Evolutionary conservation across 2,888 invertebrate genomes (phyloP).

Genomic region (Holacanthella duospinosa): DNA sequence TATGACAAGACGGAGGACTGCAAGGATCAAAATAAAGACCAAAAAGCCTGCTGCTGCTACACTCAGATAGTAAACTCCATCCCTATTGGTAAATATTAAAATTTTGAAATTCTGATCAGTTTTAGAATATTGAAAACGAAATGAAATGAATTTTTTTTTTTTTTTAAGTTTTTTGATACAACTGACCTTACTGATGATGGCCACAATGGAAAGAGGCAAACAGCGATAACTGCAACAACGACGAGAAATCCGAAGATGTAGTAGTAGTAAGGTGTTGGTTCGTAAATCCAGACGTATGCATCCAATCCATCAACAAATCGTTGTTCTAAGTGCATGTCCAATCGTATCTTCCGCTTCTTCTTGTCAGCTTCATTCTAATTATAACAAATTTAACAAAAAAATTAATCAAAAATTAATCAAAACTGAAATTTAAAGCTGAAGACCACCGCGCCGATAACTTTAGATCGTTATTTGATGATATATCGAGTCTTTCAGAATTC

Average conservation of each 20-base stretch:
- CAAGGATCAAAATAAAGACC: slow-evolving; percentile 80
- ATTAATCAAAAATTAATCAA: not conserved
- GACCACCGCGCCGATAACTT: not conserved
- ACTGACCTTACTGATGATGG: slow-evolving; percentile 72
- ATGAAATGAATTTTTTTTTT: too few species aligned
- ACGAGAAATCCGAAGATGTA: slow-evolving; percentile 84
- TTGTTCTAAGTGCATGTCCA: slow-evolving; percentile 97
- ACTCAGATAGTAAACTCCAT: slow-evolving; percentile 93
- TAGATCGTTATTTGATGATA: not conserved
- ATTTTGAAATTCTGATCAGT: not conserved
- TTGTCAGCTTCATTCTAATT: slow-evolving; percentile 48
- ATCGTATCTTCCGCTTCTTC: slow-evolving; percentile 77
- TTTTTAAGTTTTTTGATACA: too few species aligned
- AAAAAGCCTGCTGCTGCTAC: slow-evolving; percentile 90
- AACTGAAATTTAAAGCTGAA: not conserved
- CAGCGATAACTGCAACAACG: slow-evolving; percentile 83
- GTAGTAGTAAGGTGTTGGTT: slow-evolving; percentile 87
- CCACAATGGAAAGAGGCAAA: slow-evolving; percentile 99
- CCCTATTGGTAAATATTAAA: slow-evolving; percentile 49
- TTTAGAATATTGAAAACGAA: not conserved
- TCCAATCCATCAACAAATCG: slow-evolving; percentile 85
- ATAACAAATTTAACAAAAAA: not conserved
- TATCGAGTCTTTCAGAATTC: too few species aligned
- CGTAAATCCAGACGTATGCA: slow-evolving; percentile 97
- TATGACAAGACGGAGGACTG: slow-evolving; percentile 75